Evolutionary conservation across 2,797 vertebrate species (phyloP).

Genomic region (Notolepis coatsorum): DNA sequence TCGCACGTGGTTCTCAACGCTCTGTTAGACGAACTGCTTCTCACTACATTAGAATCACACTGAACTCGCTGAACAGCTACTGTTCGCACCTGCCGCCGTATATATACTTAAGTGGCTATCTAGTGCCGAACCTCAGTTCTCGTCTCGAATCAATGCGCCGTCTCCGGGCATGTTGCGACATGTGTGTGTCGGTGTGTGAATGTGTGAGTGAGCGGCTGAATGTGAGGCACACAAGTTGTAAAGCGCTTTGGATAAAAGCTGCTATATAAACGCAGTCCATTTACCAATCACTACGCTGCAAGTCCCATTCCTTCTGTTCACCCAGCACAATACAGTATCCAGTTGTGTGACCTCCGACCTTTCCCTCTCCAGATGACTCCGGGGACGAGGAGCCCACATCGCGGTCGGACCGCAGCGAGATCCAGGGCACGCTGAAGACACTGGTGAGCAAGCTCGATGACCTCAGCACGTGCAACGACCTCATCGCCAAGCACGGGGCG

Average conservation of each 20-base stretch:
- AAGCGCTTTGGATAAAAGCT: no score
- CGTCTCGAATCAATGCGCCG: no score
- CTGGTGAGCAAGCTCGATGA: constrained; percentile 94
- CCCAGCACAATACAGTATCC: background rate
- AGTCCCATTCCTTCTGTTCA: background rate
- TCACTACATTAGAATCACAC: no score
- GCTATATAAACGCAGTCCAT: no score
- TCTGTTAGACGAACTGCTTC: no score
- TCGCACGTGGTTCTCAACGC: no score
- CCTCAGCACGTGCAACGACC: constrained; percentile 95
- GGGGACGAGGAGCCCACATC: constrained; percentile 92
- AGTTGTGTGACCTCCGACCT: constrained; percentile 31
- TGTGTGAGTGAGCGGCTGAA: background rate
- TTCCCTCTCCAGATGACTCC: constrained; percentile 89
- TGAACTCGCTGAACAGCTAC: no score
- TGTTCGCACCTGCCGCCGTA: no score
- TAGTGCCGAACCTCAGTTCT: no score
- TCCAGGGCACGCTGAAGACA: constrained; percentile 89
- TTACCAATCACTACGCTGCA: background rate
- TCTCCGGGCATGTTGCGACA: no score
- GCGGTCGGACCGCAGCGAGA: constrained; percentile 92
- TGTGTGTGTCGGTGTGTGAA: background rate
- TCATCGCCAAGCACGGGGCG: constrained; percentile 95
- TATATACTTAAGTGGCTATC: no score
- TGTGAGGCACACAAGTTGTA: background rate